Conservation (phyloP, 2,113 vertebrate species). For the Aplodontia rufa region DNA sequence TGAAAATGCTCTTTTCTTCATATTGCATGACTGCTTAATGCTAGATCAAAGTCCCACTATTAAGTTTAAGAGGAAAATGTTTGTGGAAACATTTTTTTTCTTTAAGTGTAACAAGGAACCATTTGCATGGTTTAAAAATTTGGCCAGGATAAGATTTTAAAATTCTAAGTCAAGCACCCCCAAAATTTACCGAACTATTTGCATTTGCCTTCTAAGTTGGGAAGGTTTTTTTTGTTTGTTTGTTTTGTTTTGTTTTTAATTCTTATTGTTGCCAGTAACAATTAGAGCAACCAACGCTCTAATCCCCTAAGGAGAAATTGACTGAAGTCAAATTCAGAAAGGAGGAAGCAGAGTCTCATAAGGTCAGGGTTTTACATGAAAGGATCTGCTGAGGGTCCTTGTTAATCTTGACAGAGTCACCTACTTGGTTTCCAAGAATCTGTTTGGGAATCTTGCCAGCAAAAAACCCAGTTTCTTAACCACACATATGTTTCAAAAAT, state of each 20-base stretch:
- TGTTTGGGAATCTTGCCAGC: background rate
- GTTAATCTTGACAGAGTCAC: background rate
- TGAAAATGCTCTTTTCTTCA: background rate
- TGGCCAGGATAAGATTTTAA: background rate
- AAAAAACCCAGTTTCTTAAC: background rate
- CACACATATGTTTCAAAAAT: constrained; percentile 13
- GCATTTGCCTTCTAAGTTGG: background rate
- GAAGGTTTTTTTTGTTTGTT: background rate
- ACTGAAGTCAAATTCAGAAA: background rate
- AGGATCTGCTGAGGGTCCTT: background rate
- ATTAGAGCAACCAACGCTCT: too few species aligned
- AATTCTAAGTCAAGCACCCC: background rate
- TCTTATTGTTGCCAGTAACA: too few species aligned
- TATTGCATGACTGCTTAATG: background rate
- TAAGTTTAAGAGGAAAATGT: constrained; percentile 38
- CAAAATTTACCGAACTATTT: background rate
- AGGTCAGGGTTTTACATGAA: background rate
- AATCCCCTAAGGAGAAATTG: background rate
- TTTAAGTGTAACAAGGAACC: background rate
- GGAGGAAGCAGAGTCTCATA: background rate
- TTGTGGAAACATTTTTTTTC: background rate
- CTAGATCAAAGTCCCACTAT: background rate
- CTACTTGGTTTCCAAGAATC: background rate
- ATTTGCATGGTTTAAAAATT: constrained; percentile 42
- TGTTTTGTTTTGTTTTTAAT: too few species aligned